phyloP scores from a whole-genome alignment of 2,888 invertebrate genomes.

The Epistrophe grossulariae region DNA sequence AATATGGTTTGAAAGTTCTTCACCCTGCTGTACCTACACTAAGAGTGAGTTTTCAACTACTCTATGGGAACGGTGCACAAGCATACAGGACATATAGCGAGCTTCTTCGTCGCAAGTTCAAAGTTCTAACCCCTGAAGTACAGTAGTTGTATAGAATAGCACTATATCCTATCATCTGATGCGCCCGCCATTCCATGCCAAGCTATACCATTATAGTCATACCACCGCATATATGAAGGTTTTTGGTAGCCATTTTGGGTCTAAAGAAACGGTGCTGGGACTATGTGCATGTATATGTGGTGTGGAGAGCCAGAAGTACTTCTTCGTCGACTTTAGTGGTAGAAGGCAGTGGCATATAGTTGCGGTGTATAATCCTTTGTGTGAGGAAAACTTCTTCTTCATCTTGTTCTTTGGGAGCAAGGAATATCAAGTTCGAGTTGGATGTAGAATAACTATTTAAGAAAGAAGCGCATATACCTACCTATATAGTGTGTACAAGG shows the following conservation, averaged over 20 bases:
- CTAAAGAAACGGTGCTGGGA: background rate
- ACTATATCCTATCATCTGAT: constrained; percentile 47
- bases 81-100: background rate
- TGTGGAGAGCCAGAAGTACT: constrained; percentile 28
- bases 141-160: constrained; percentile 46
- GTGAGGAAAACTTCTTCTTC: constrained; percentile 60
- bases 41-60: constrained; percentile 39
- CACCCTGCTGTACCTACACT: background rate
- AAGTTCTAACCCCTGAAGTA: constrained; percentile 73
- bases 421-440: constrained; percentile 24
- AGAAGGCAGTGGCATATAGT: constrained; percentile 52
- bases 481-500: constrained; percentile 61
- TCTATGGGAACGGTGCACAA: background rate
- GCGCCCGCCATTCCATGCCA: constrained; percentile 12
- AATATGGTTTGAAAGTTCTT: constrained; percentile 70
- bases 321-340: constrained; percentile 50
- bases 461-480: constrained; percentile 14
- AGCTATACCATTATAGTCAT: background rate
- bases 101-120: constrained; percentile 68
- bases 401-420: background rate
- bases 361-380: constrained; percentile 73
- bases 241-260: constrained; percentile 45
- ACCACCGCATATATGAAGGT: constrained; percentile 32
- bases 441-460: background rate
- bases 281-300: background rate